Evolutionary conservation across 2,797 vertebrate genomes (phyloP).

Genomic region (Microcaecilia unicolor): DNA sequence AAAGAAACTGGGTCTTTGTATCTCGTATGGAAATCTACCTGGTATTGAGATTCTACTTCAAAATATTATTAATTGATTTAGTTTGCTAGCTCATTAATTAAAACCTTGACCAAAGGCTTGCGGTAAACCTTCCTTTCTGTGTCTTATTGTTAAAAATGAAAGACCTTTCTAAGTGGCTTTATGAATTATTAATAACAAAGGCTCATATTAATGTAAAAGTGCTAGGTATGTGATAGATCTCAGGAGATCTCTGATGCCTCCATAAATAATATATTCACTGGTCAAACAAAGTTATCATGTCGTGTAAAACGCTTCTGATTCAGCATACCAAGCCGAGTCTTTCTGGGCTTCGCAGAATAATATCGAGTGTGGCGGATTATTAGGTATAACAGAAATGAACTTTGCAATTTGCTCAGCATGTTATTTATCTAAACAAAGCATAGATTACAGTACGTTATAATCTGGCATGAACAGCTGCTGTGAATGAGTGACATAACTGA

Average conservation of each 20-base stretch:
- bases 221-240: conserved; percentile 29
- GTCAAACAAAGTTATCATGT: conserved; percentile 58
- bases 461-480: conserved; percentile 40
- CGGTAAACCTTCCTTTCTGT: conserved; percentile 45
- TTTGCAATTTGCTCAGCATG: conserved; percentile 42
- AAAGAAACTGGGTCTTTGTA: too few species aligned
- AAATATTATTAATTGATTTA: too few species aligned
- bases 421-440: conserved; percentile 48
- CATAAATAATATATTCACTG: conserved; percentile 61
- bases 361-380: conserved; percentile 23
- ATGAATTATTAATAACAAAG: conserved; percentile 62
- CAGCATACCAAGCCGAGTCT: conserved; percentile 37
- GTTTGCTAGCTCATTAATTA: too few species aligned
- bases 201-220: conserved; percentile 46
- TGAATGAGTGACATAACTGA: conserved; percentile 23
- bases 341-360: conserved; percentile 2
- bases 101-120: too few species aligned
- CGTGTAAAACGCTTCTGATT: conserved; percentile 53
- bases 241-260: conserved; percentile 30
- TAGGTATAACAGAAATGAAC: conserved; percentile 28
- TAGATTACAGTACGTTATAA: conserved; percentile 46
- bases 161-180: conserved; percentile 63
- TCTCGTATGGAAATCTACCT: too few species aligned
- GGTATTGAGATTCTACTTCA: too few species aligned
- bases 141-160: conserved; percentile 60